Conservation (phyloP, 2,797 vertebrate genomes). For the Podarcis siculus region DNA sequence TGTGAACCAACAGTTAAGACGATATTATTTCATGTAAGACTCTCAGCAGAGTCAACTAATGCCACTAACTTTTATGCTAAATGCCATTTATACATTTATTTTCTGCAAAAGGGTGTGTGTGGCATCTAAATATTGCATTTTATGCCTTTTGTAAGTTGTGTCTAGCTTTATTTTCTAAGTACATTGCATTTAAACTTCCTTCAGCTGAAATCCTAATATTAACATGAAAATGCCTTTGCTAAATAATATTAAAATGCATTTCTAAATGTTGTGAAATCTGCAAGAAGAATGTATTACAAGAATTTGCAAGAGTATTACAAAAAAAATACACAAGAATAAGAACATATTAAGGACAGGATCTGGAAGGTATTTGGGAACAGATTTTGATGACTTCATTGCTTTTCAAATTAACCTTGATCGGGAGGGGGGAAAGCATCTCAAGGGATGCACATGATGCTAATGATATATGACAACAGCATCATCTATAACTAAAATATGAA, state of each 20-base stretch:
- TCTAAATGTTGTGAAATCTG: not conserved
- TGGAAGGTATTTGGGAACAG: not conserved
- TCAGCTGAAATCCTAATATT: not conserved
- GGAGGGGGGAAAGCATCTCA: not conserved
- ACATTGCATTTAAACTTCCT: not conserved
- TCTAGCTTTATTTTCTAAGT: not conserved
- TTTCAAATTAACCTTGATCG: conserved; percentile 16
- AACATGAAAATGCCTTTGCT: too few species aligned
- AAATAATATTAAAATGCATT: not conserved
- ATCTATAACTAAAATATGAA: conserved; percentile 53
- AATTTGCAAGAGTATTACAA: too few species aligned
- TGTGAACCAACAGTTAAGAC: not conserved
- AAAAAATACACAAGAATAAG: too few species aligned
- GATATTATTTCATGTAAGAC: not conserved
- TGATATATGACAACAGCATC: conserved; percentile 48
- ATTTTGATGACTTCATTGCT: conserved; percentile 22
- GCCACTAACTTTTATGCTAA: not conserved
- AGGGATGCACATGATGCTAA: conserved; percentile 41
- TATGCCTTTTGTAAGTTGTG: not conserved
- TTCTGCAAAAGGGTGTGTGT: not conserved
- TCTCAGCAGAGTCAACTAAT: not conserved
- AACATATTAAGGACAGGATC: not conserved
- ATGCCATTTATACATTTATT: not conserved
- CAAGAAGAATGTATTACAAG: not conserved
- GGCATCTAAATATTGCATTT: not conserved